Conservation (phyloP, 2,888 invertebrate genomes). For the Xestia sexstrigata region DNA sequence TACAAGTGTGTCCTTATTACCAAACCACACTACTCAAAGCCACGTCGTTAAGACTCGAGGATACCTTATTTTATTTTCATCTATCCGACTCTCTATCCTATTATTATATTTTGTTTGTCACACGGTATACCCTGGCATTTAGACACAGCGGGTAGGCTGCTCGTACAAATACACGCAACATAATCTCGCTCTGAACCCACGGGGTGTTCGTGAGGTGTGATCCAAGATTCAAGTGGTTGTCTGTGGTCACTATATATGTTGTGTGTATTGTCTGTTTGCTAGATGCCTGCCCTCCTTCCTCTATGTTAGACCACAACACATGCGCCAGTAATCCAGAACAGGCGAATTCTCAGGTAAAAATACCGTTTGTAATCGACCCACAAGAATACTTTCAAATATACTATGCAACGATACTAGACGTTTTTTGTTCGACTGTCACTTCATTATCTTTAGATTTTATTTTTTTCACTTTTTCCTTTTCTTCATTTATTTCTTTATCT, state of each 20-base stretch:
- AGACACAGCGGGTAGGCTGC: slow-evolving; percentile 83
- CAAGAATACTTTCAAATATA: slow-evolving; percentile 88
- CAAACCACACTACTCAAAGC: slow-evolving; percentile 69
- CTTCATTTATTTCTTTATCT: slow-evolving; percentile 79
- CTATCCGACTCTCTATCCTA: slow-evolving; percentile 88
- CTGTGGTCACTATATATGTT: slow-evolving; percentile 92
- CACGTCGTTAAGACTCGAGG: slow-evolving; percentile 55
- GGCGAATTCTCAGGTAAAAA: slow-evolving; percentile 93
- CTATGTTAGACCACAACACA: slow-evolving; percentile 96
- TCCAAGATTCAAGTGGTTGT: slow-evolving; percentile 90
- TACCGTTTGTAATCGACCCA: slow-evolving; percentile 89
- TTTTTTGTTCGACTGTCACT: slow-evolving; percentile 88
- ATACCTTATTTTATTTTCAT: slow-evolving; percentile 85
- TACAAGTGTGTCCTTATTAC: slow-evolving; percentile 56
- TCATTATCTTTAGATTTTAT: slow-evolving; percentile 87
- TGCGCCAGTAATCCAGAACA: slow-evolving; percentile 93
- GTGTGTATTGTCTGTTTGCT: slow-evolving; percentile 97
- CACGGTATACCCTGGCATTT: slow-evolving; percentile 65
- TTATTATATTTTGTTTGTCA: slow-evolving; percentile 82
- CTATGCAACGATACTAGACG: slow-evolving; percentile 89
- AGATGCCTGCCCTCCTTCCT: slow-evolving; percentile 98
- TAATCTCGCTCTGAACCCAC: slow-evolving; percentile 83
- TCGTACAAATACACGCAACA: slow-evolving; percentile 89
- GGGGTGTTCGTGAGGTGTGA: slow-evolving; percentile 89
- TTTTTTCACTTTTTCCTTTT: slow-evolving; percentile 85